phyloP scores from a whole-genome alignment of 2,888 invertebrate species.

The Barypeithes pellucidus region DNA sequence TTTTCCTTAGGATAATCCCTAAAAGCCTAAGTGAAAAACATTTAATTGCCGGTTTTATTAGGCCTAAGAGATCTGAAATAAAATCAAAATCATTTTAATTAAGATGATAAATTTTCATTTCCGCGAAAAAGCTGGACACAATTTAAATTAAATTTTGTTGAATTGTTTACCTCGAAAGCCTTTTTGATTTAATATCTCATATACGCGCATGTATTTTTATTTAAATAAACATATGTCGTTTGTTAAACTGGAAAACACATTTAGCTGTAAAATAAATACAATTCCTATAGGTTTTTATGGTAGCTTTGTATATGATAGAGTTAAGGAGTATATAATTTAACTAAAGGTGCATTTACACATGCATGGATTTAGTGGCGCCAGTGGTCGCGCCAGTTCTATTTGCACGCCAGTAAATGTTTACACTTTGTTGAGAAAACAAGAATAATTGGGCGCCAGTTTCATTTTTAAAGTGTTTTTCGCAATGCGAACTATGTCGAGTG shows the following conservation, averaged over 20 bases:
- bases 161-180: neutral
- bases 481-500: too few relatives aligned
- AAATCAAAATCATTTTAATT: neutral
- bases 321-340: too few relatives aligned
- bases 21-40: neutral
- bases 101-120: neutral
- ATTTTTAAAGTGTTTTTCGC: too few relatives aligned
- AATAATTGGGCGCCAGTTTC: too few relatives aligned
- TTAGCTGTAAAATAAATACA: conserved; percentile 7
- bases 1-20: neutral
- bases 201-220: conserved; percentile 2
- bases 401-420: too few relatives aligned
- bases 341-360: too few relatives aligned
- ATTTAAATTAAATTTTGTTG: neutral
- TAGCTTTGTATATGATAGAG: neutral
- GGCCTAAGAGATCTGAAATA: too few relatives aligned
- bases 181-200: conserved; percentile 1
- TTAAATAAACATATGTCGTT: conserved; percentile 16
- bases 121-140: neutral
- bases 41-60: neutral
- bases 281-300: neutral
- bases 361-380: too few relatives aligned
- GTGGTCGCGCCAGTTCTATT: too few relatives aligned
- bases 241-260: conserved; percentile 3
- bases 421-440: too few relatives aligned